phyloP scores from a whole-genome alignment of 2,888 invertebrate genomes.

The Orthonychiurus folsomi region DNA sequence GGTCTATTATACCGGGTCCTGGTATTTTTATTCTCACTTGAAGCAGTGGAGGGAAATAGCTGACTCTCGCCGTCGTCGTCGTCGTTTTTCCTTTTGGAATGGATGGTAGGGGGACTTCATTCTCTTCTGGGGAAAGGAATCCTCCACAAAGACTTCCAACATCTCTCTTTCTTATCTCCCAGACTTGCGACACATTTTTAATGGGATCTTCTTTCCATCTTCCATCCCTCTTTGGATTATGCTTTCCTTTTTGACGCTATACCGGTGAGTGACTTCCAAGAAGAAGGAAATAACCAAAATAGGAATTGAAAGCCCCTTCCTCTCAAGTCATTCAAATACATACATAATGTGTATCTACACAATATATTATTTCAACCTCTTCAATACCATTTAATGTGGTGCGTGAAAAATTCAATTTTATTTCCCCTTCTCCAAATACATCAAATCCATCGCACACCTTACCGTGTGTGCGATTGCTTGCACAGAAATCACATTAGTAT shows the following conservation, averaged over 20 bases:
- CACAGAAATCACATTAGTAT: neutral
- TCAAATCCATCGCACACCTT: neutral
- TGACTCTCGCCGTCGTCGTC: neutral
- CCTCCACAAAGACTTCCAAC: neutral
- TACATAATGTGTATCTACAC: neutral
- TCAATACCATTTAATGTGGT: neutral
- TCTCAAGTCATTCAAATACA: neutral
- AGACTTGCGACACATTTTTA: conserved; percentile 34
- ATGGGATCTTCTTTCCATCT: conserved; percentile 23
- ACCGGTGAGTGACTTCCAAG: too few species aligned
- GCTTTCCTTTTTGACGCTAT: conserved; percentile 18
- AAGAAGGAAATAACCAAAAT: too few species aligned
- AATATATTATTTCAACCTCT: neutral
- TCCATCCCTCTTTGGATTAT: conserved; percentile 16
- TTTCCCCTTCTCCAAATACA: neutral
- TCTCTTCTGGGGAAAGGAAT: neutral
- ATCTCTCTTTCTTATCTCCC: conserved; percentile 32
- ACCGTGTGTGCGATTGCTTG: neutral
- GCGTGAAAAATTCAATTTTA: neutral
- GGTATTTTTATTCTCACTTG: neutral
- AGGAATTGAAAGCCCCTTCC: too few species aligned
- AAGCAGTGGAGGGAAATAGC: neutral
- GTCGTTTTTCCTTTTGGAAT: neutral
- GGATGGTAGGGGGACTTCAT: neutral
- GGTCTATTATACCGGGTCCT: neutral